phyloP scores from a whole-genome alignment of 2,888 invertebrate genomes.

The Aphodius granarius region DNA sequence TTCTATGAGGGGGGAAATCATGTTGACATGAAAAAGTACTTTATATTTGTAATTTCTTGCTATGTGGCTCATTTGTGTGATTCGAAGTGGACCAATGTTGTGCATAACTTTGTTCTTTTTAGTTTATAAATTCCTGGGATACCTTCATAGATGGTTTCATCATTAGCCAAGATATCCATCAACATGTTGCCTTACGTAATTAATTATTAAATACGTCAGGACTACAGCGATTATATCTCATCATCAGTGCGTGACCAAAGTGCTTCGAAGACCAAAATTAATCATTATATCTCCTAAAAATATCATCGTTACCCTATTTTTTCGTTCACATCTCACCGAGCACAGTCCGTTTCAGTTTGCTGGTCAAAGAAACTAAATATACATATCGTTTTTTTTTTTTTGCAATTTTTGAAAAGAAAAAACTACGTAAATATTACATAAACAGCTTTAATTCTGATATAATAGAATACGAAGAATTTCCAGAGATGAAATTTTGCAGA shows the following conservation, averaged over 20 bases:
- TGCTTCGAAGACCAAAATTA: too few species aligned
- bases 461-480: too few species aligned
- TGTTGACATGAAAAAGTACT: too few species aligned
- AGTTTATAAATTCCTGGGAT: too few species aligned
- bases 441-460: too few species aligned
- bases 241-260: not conserved
- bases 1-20: too few species aligned
- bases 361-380: not conserved
- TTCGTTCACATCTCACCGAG: not conserved
- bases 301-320: not conserved
- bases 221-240: not conserved
- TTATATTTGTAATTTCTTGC: too few species aligned
- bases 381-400: too few species aligned
- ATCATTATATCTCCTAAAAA: not conserved
- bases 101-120: too few species aligned
- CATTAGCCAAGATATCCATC: not conserved
- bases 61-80: too few species aligned
- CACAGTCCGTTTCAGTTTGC: not conserved
- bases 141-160: too few species aligned
- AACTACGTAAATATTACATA: not conserved
- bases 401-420: not conserved
- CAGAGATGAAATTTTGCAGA: not conserved
- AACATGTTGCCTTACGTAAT: not conserved
- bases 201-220: not conserved
- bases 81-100: too few species aligned